phyloP scores from a whole-genome alignment of 35 echinoderm and acorn worm genomes.

The Apostichopus californicus region DNA sequence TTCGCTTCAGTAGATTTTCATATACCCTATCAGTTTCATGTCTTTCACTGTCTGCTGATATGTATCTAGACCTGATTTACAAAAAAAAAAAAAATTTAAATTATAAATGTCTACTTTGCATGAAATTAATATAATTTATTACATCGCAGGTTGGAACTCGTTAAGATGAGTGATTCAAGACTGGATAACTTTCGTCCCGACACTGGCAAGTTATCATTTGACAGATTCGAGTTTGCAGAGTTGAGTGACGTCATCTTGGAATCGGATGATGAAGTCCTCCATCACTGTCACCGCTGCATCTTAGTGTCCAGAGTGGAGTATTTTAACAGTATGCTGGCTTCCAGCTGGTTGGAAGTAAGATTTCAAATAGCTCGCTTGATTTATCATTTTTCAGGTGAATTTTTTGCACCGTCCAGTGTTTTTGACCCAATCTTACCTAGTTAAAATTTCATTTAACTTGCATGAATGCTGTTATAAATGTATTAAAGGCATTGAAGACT shows the following conservation, averaged over 20 bases:
- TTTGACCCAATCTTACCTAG: too few relatives aligned
- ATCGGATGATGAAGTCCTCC: constrained; percentile 70
- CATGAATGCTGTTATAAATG: too few relatives aligned
- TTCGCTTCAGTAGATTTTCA: too few relatives aligned
- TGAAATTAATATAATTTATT: background rate
- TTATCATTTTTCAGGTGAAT: background rate
- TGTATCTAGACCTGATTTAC: too few relatives aligned
- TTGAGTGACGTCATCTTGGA: constrained; percentile 77
- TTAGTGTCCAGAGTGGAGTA: constrained; percentile 96
- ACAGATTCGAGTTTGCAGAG: constrained; percentile 38
- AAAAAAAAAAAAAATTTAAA: too few relatives aligned
- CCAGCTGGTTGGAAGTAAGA: constrained; percentile 93
- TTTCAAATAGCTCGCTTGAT: background rate
- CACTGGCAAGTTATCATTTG: constrained; percentile 49
- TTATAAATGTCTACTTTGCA: background rate
- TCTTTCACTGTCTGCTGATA: too few relatives aligned
- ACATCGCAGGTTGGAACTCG: constrained; percentile 76
- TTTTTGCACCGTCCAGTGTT: too few relatives aligned
- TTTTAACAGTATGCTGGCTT: constrained; percentile 93
- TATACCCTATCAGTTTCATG: too few relatives aligned
- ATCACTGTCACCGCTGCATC: constrained; percentile 88
- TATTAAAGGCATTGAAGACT: too few relatives aligned
- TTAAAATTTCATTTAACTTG: too few relatives aligned
- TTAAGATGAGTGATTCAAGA: constrained; percentile 65
- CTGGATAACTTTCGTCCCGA: constrained; percentile 72